Evolutionary conservation across 2,113 vertebrate species (phyloP), one percentile per base, ranked within the genome.

Genomic region (Apus apus): DNA sequence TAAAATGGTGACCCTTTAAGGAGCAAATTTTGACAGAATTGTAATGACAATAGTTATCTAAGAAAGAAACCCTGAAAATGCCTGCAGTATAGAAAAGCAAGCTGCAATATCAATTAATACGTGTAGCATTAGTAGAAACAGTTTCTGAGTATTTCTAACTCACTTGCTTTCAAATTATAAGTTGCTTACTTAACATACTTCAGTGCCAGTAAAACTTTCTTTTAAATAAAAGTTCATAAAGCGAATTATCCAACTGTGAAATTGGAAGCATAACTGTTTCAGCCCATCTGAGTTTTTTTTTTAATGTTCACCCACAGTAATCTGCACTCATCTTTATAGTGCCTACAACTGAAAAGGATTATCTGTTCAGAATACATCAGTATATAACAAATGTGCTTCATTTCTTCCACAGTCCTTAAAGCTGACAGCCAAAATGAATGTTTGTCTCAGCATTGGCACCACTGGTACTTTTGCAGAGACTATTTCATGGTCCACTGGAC

Each of bases 401-500:
- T 98, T 98, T 98, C 97, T 97, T 96, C 88, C 58, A 46, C 88
- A 94, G 97, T 95, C 96, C 96, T 98, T 97, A 96, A 82, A 96
- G 96, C 95, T 98, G 97, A 97, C 97, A 98, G 97, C 96, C 94
- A 96, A 96, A 98, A 98, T 97, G 97, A 97, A 98, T 98, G 97
- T 97, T 98, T 97, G 94, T 93, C 96, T 97, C 96, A 34, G 74
- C 91, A 60, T 60, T 92, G 89, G 97, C 96, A 97, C 91, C 86
- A 90, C 83, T 88, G 95, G 67, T 97, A 94, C 93, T 97, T 97
- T 85, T 92, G 86, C 96, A 94, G 96, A 98, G 89, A 98, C 97
- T 98, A 98, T 98, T 98, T 98, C 98, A 98, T 96, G 98, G 97
- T 98, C 96, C 97, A 97, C 77, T 98, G 98, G 97, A 98, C 98